Base-by-base conservation (phyloP, 2,113 vertebrate genomes). In the Toxotes chatareus region DNA sequence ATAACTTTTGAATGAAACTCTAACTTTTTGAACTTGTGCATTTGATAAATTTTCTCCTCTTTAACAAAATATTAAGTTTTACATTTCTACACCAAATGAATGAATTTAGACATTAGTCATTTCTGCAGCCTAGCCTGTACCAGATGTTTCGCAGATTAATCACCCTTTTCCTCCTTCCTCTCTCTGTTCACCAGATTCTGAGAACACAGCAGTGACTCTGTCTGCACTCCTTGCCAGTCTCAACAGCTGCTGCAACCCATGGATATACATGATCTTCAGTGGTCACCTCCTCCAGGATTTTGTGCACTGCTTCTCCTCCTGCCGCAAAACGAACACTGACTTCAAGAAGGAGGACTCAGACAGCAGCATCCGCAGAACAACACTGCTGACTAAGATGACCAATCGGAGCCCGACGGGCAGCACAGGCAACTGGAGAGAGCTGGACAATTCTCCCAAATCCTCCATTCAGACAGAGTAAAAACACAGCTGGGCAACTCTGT, bases 181-280 rank as follows among this genome's bases (percentile, higher is more conserved):
- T 64, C 51, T 55, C 88, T 68, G 70, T 75, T 42, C 55, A 80
- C 36, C 82, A 99, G 98, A 99, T 75, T 98, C 97, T 0, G 97
- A 99, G 86, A 97, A 97, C 95, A 96, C 96, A 1, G 95, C 95
- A 0, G 93, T 97, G 56, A 97, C 97, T 6, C 96, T 99, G 78
- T 97, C 97, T 0, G 97, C 97, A 1, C 94, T 99, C 74, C 91
- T 99, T 71, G 97, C 96, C 85, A 98, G 97, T 66, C 95, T 99
- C 86, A 99, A 99, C 90, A 99, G 98, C 73, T 99, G 98, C 92
- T 99, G 98, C 76, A 99, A 99, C 91, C 98, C 98, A 0, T 99
- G 98, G 98, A 98, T 99, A 90, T 99, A 99, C 94, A 99, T 99
- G 98, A 96, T 99, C 91, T 99, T 98, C 89, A 99, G 98, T 0